Conservation (phyloP, 2,888 invertebrate genomes). For the Harpagoxenus sublaevis region DNA sequence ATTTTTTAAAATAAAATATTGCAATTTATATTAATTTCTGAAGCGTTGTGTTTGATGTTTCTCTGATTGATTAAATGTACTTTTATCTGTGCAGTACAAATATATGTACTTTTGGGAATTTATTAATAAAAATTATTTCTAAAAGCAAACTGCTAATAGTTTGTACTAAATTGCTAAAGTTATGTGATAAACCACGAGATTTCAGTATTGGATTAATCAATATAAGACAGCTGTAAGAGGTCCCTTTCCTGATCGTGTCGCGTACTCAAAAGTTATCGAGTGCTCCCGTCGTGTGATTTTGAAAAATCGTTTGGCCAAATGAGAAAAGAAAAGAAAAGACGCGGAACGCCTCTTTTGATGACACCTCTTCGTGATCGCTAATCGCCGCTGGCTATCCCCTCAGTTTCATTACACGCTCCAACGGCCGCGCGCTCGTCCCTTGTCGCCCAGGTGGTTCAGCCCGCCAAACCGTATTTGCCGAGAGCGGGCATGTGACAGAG, state of each 20-base stretch:
- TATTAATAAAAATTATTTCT: neutral
- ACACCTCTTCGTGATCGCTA: constrained; percentile 41
- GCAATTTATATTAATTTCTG: constrained; percentile 4
- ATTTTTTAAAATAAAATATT: neutral
- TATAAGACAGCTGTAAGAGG: neutral
- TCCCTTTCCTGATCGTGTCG: neutral
- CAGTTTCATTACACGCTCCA: constrained; percentile 59
- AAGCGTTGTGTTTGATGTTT: neutral
- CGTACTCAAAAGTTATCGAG: neutral
- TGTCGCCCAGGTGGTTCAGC: constrained; percentile 57
- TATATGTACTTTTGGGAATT: neutral
- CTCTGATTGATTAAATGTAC: neutral
- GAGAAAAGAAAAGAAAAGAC: constrained; percentile 18
- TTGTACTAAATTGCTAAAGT: neutral
- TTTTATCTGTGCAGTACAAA: neutral
- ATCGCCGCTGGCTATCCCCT: constrained; percentile 24
- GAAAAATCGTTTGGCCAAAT: neutral
- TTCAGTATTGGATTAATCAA: neutral
- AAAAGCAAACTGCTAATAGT: neutral
- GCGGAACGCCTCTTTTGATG: constrained; percentile 16
- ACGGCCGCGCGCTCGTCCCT: constrained; percentile 53
- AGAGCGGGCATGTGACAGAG: constrained; percentile 55
- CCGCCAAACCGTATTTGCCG: constrained; percentile 58
- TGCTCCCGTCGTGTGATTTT: neutral
- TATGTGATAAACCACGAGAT: neutral